Base-by-base conservation (phyloP, 2,797 vertebrate genomes). In the Liparis tanakae region DNA sequence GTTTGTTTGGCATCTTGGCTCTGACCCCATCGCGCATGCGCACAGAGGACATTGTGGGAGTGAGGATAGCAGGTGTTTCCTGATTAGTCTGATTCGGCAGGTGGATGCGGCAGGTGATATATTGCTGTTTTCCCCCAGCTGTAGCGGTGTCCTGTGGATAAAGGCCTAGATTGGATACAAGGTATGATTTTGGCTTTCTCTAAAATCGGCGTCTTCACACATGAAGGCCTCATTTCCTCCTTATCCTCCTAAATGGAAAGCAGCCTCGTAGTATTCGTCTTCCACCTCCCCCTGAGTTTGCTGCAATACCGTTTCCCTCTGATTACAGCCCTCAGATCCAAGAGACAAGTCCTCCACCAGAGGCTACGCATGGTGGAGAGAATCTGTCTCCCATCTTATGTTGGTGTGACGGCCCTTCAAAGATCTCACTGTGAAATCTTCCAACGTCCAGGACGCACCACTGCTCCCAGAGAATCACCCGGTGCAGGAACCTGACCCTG, bases 401-500 rank as follows among this genome's bases (percentile, higher is more conserved):
- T 50, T 30, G 14, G 2, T 18, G 51, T 30, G 10, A 66, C 10
- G 13, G 51, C 2, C 3, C 20, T 30, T 8, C 3, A 76, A 71
- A 50, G 1, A 46, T 66, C n/a, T 48, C 9, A 30, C 12, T 34
- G 5, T 54, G n/a, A 76, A 53, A 20, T 70, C 6, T 59, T 14
- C 8, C 3, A 33, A 58, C 54, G 22, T 69, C 3, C 67, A 87
- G 82, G 37, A 1, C 37, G 18, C 6, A 34, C 9, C 33, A 1
- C 55, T 0, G 3, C 15, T 6, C 10, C 1, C 5, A 13, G 57
- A n/a, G n/a, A n/a, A n/a, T n/a, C 5, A 6, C 20, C 76, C 85
- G 22, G 74, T 79, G 48, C 88, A 87, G 72, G 85, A 90, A 74
- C 85, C 83, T 0, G 44, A 63, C 14, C 72, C 81, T 5, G 62